A percentile compares a stretch with the other conserved stretches of the same genome.
These are phyloP conservation scores for Physocephala rufipes DNA, from an alignment of 2,888 invertebrate species.

Conservation along the genomic window DNA sequence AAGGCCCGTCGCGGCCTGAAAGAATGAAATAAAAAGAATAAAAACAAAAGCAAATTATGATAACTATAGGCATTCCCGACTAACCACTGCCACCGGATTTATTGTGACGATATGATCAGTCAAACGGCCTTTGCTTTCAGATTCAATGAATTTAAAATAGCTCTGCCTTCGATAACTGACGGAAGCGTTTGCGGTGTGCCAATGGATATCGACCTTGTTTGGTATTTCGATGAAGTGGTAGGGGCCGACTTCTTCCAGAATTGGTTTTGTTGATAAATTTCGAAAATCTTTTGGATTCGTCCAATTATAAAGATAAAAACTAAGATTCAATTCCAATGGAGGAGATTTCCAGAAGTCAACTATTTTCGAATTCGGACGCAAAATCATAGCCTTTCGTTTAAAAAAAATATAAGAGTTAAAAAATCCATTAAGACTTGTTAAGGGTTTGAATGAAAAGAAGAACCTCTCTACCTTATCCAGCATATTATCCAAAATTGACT, in stretches of 20 bases:
- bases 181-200: constrained; percentile 76
- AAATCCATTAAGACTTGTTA: not conserved
- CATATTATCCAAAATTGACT: not conserved
- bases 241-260: constrained; percentile 70
- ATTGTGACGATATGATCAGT: constrained; percentile 50
- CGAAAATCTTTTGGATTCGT: constrained; percentile 75
- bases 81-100: constrained; percentile 52
- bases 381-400: constrained; percentile 63
- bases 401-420: not conserved
- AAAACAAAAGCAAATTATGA: not conserved
- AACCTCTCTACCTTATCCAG: constrained; percentile 17
- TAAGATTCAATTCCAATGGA: constrained; percentile 70
- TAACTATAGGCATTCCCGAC: constrained; percentile 30
- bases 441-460: not conserved
- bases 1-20: constrained; percentile 43
- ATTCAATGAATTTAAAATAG: constrained; percentile 71
- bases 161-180: constrained; percentile 75
- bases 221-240: constrained; percentile 73
- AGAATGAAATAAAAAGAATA: not conserved
- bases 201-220: constrained; percentile 75
- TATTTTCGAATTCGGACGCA: constrained; percentile 69
- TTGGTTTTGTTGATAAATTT: constrained; percentile 67
- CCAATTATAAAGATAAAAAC: constrained; percentile 81
- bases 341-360: constrained; percentile 72
- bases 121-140: constrained; percentile 47